phyloP scores from a whole-genome alignment of 64 coral and sea anemone species.

The Montipora sp. region DNA sequence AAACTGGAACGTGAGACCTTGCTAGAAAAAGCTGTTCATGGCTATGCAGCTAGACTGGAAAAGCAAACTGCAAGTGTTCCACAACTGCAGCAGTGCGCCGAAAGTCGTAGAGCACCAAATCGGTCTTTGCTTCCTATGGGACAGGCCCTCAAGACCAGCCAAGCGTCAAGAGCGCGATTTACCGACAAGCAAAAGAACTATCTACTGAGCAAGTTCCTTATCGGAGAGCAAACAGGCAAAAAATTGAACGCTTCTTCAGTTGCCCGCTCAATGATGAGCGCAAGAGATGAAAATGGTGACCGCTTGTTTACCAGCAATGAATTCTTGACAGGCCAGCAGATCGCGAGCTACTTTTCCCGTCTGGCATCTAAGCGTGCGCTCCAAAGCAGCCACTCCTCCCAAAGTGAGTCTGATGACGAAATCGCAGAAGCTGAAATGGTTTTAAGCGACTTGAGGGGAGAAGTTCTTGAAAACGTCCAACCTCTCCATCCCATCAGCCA shows the following conservation, averaged over 20 bases:
- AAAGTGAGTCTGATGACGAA: neutral
- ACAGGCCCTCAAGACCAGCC: neutral
- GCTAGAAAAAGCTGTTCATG: constrained; percentile 17
- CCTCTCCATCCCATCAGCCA: neutral
- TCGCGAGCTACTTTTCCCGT: neutral
- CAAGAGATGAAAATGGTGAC: constrained; percentile 26
- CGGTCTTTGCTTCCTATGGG: neutral
- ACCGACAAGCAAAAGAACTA: constrained; percentile 41
- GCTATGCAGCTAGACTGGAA: neutral
- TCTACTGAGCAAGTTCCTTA: constrained; percentile 27
- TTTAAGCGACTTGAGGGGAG: neutral
- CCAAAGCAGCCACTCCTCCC: neutral
- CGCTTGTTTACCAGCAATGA: constrained; percentile 21
- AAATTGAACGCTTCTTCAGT: constrained; percentile 39
- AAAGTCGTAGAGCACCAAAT: neutral
- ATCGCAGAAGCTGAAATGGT: neutral
- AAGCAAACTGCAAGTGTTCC: neutral
- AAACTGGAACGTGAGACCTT: constrained; percentile 47
- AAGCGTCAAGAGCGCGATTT: constrained; percentile 9
- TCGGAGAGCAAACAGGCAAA: constrained; percentile 7
- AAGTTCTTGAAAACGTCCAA: neutral
- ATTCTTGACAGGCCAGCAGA: neutral
- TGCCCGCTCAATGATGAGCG: constrained; percentile 25
- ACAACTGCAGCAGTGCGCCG: neutral
- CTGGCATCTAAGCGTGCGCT: neutral